A percentile compares a stretch with the other conserved stretches of the same genome.
These are phyloP conservation scores for Cryptoblepharus egeriae DNA, from an alignment of 2,797 vertebrate species.

Conservation along the genomic window DNA sequence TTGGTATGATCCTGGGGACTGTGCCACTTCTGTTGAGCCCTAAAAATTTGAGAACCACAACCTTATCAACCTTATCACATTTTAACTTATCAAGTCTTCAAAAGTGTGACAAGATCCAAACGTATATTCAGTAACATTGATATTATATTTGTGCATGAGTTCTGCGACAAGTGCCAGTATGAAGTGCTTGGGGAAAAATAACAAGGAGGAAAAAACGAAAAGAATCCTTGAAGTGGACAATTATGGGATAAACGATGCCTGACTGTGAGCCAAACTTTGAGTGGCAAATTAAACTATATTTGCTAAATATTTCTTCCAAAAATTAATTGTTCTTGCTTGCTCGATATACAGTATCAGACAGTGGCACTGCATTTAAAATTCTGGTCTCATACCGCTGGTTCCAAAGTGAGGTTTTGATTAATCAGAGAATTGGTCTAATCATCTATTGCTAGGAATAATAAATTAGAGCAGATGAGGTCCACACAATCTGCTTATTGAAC, in stretches of 20 bases:
- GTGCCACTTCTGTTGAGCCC: too few species aligned
- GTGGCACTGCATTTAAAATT: slow-evolving; percentile 68
- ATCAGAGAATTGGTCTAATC: slow-evolving; percentile 76
- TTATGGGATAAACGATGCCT: slow-evolving; percentile 47
- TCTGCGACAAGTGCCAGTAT: not conserved
- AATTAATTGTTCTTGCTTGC: slow-evolving; percentile 61
- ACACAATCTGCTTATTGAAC: slow-evolving; percentile 42
- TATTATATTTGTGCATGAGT: not conserved
- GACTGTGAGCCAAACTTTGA: slow-evolving; percentile 32
- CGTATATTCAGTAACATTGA: not conserved
- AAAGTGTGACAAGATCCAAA: not conserved
- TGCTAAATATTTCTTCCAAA: slow-evolving; percentile 72
- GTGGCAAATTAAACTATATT: slow-evolving; percentile 64
- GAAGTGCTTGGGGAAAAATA: slow-evolving; percentile 21
- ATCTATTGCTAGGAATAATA: slow-evolving; percentile 73
- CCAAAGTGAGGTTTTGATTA: slow-evolving; percentile 72
- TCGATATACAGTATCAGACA: slow-evolving; percentile 46
- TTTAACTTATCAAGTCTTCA: not conserved
- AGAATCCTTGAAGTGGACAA: slow-evolving; percentile 20
- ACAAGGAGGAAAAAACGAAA: not conserved
- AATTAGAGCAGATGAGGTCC: slow-evolving; percentile 62
- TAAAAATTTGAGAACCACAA: too few species aligned
- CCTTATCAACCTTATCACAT: not conserved
- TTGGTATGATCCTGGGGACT: too few species aligned
- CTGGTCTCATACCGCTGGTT: slow-evolving; percentile 64